These are phyloP conservation scores for Agrilus cyanescens DNA, from an alignment of 2,888 invertebrate species.

Conservation along the genomic window DNA sequence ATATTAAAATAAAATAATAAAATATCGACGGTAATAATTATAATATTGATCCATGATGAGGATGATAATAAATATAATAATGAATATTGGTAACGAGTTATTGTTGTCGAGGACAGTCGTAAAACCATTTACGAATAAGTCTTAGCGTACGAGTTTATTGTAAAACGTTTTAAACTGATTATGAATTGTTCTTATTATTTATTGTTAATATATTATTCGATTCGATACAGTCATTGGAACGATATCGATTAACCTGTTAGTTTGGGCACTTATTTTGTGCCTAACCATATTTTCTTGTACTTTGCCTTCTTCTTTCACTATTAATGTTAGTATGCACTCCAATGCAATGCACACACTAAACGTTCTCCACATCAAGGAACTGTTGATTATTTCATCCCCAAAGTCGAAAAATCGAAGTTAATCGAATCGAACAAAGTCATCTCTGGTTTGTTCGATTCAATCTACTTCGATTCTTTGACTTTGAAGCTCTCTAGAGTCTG, in stretches of 20 bases:
- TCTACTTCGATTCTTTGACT: too few relatives aligned
- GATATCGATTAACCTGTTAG: slow-evolving; percentile 20
- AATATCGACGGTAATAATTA: neutral
- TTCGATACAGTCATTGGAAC: slow-evolving; percentile 3
- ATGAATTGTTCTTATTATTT: slow-evolving; percentile 1
- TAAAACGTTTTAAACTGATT: slow-evolving; percentile 1
- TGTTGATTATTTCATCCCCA: too few relatives aligned
- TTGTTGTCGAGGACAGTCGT: slow-evolving; percentile 24
- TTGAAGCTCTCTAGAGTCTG: too few relatives aligned
- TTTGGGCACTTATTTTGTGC: slow-evolving; percentile 29
- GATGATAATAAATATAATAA: slow-evolving; percentile 1
- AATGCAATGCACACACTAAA: too few relatives aligned
- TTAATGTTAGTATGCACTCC: too few relatives aligned
- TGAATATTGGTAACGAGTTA: slow-evolving; percentile 13
- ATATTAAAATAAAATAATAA: slow-evolving; percentile 1
- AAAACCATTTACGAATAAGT: slow-evolving; percentile 25
- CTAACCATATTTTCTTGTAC: slow-evolving; percentile 6
- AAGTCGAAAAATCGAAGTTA: too few relatives aligned
- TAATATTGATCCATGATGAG: neutral
- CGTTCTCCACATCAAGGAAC: too few relatives aligned
- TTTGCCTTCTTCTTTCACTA: slow-evolving; percentile 7
- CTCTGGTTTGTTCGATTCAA: too few relatives aligned
- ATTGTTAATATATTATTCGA: neutral
- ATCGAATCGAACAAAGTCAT: too few relatives aligned
- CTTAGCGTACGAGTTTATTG: slow-evolving; percentile 25